Evolutionary conservation across 1,140 invertebrate species (phyloP), one percentile per base, ranked within the genome.

Genomic region (Calephelis virginiensis): DNA sequence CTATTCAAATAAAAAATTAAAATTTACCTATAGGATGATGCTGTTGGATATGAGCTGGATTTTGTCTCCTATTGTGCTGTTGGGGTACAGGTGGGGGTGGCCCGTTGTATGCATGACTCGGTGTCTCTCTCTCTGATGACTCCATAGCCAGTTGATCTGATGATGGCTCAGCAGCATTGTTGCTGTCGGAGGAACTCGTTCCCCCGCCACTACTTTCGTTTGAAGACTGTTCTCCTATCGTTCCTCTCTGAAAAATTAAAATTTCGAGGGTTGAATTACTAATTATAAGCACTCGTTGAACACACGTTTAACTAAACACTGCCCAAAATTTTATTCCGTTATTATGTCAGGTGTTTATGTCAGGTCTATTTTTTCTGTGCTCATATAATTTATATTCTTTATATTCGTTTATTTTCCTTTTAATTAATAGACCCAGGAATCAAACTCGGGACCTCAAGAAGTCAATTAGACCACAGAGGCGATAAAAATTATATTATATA

Each of bases 61-160:
- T 89, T 63, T 89, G 86, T 60, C 86, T 73, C 63, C 86, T 81
- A 50, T 89, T 89, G 59, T 88, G 90, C 61, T 83, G 85, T 0
- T 88, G 90, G 45, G 89, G 86, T 46, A 81, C 84, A 6, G 86
- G 85, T 7, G 92, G 86, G 3, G 92, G 92, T 5, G 91, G 89
- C 28, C 90, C 91, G 61, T 92, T 92, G 71, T 92, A 92, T 5
- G 92, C 86, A 45, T 92, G 86, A 64, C 91, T 92, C 17, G 86
- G 90, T 73, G 86, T 83, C 71, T 94, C 92, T 69, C 94, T 92
- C 65, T 95, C 94, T 1, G 93, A 83, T 17, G 94, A 93, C 75
- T 95, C 95, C 70, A 95, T 85, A 2, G 94, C 94, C 63, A 95
- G 80, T 77, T 95, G 94, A 76, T 95, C 94, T 6, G 93, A 89